A percentile compares a stretch with the other conserved stretches of the same genome.
phyloP scores from a whole-genome alignment of 2,797 vertebrate genomes.

The Menidia menidia region DNA sequence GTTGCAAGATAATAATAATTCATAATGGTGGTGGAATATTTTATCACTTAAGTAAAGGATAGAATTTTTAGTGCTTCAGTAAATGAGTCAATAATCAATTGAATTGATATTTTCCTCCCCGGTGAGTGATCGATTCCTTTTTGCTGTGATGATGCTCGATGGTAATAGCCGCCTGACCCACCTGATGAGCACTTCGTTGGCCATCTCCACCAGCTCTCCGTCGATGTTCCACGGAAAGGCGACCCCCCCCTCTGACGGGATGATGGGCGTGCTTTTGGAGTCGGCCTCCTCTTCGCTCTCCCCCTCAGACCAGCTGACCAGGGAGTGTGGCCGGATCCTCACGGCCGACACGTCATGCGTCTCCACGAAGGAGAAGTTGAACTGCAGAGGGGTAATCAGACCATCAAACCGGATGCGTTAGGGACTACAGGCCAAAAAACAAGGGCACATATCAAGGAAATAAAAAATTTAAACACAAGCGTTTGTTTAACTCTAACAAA shows the following conservation, averaged over 20 bases:
- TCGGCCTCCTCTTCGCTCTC: constrained; percentile 60
- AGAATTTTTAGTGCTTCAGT: neutral
- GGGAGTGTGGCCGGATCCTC: constrained; percentile 78
- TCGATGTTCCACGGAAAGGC: constrained; percentile 92
- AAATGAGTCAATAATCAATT: neutral
- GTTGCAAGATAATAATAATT: too few species aligned
- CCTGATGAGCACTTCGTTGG: constrained; percentile 88
- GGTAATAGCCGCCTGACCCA: constrained; percentile 42
- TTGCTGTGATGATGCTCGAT: neutral
- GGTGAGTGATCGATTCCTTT: neutral
- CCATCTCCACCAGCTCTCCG: constrained; percentile 89
- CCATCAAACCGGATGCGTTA: neutral
- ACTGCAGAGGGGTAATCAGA: constrained; percentile 77
- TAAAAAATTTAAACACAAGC: too few species aligned
- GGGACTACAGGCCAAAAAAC: neutral
- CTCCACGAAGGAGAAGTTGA: constrained; percentile 94
- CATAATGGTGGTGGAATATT: neutral
- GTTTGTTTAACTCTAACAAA: too few species aligned
- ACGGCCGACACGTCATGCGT: constrained; percentile 87
- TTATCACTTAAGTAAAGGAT: neutral
- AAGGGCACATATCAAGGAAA: too few species aligned
- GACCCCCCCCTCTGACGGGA: constrained; percentile 75
- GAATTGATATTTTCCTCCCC: neutral
- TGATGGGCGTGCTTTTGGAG: constrained; percentile 70
- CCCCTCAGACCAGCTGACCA: constrained; percentile 60